Evolutionary conservation across 2,113 vertebrate species (phyloP), one percentile per base, ranked within the genome.

Genomic region (Colaptes auratus): DNA sequence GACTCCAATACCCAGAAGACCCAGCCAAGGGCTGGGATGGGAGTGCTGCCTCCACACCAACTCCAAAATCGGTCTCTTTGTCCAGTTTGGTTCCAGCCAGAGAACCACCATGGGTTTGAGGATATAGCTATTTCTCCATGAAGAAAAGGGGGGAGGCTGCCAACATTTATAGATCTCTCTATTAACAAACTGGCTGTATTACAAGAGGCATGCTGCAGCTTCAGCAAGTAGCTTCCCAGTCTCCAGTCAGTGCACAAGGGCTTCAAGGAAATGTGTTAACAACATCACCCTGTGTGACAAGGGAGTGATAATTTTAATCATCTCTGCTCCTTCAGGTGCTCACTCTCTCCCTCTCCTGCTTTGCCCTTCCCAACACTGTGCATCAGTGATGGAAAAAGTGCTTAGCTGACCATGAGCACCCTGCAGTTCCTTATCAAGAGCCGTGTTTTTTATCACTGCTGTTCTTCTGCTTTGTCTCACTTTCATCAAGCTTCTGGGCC

Each of bases 291-390:
- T 3, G 75, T 60, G 84, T 93, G 93, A 77, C 72, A 50, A 76
- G 84, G 78, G 66, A 94, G 15, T 63, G 71, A 7, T 8, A 33
- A 52, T 87, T 89, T 78, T 28, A 56, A 92, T 89, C 72, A 83
- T 64, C 74, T 58, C 81, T 70, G 82, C 89, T 92, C 67, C 67
- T 96, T 44, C 91, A 82, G 74, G 79, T 73, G 92, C 77, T 65
- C 2, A 0, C 48, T 94, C 42, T 31, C 25, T 73, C 72, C 42
- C 46, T 86, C 69, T 81, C 64, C 55, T 0, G 3, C 78, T 64
- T 55, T 42, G 48, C 80, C 73, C 50, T 81, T 88, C 63, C 28
- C 1, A 1, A 46, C 66, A 15, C 61, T 70, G 28, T 25, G 78
- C 36, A 63, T 67, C 52, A 27, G 31, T 8, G 69, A 0, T 36